Evolutionary conservation across 2,797 vertebrate species (phyloP), one percentile per base, ranked within the genome.

Genomic region (Enteromius argenteus): DNA sequence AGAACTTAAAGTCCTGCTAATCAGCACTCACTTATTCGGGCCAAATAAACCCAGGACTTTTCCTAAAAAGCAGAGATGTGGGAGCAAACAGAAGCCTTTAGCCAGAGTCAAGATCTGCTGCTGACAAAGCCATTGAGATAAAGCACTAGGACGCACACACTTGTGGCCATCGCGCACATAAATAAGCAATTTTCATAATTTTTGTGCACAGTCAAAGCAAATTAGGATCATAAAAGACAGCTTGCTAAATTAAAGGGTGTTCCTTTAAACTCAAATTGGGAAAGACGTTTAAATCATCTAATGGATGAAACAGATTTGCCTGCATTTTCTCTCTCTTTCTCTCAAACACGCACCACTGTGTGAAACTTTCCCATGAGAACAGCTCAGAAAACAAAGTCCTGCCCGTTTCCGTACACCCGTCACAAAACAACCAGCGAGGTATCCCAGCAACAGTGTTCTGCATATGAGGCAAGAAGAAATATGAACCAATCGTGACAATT

Each of bases 401-500:
- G 60, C 49, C 81, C 67, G 66, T 79, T 84, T 84, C 53, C 42
- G 9, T 78, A 71, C 64, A 77, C 37, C 46, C 66, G 23, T 77
- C 83, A 39, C n/a, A 83, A 73, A 69, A 72, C 23, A 84, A 73
- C 56, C 60, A 64, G 67, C n/a, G 30, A 51, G 67, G 80, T 37
- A 68, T 56, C 82, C 66, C 11, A 79, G 67, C 35, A 80, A 81
- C 64, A 81, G 58, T 49, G 58, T 58, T 80, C 80, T 46, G 21
- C 78, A 73, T 49, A 82, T 64, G 19, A 89, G 89, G 86, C 87
- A 91, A 88, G 89, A 90, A 94, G 91, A 90, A 88, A 86, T 86
- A 89, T 93, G 91, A 85, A 74, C 89, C 91, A 93, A 88, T 91
- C 91, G 89, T 88, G 86, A 86, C 75, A 87, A 71, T 68, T 49